Evolutionary conservation across 2,113 vertebrate species (phyloP).

Genomic region (Syngnathus floridae): DNA sequence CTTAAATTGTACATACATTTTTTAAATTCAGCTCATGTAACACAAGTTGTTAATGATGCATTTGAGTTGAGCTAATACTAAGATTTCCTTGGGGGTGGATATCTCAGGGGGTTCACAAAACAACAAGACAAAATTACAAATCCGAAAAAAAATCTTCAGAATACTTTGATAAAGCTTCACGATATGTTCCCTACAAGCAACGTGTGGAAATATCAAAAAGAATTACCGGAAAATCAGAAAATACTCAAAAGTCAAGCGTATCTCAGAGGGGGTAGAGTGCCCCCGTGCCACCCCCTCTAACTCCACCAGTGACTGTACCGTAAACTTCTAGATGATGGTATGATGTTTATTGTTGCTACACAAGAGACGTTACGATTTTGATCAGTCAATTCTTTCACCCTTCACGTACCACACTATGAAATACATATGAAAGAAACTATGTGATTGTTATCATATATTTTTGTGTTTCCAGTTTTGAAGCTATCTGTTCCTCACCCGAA

Average conservation of each 20-base stretch:
- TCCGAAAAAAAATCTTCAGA: too few relatives aligned
- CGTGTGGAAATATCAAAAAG: too few relatives aligned
- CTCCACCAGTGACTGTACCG: too few relatives aligned
- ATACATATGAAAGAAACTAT: not conserved
- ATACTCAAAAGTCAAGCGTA: too few relatives aligned
- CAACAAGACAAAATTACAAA: too few relatives aligned
- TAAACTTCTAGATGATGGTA: not conserved
- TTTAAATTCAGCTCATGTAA: not conserved
- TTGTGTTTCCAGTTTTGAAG: not conserved
- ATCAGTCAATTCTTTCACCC: not conserved
- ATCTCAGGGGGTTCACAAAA: too few relatives aligned
- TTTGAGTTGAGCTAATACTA: not conserved
- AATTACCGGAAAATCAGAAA: too few relatives aligned
- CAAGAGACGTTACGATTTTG: not conserved
- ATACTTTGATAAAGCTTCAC: too few relatives aligned
- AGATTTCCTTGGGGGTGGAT: too few relatives aligned
- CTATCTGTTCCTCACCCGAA: constrained; percentile 21
- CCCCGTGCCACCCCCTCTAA: too few relatives aligned
- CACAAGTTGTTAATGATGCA: not conserved
- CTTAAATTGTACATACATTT: not conserved
- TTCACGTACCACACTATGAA: not conserved
- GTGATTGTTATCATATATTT: not conserved
- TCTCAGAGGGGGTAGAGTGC: too few relatives aligned
- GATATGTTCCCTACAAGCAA: too few relatives aligned
- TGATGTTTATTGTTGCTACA: not conserved